Percentiles rank a stretch among this genome's conserved stretches.
Evolutionary conservation across 2,797 vertebrate species (phyloP).

Genomic region (Leptodactylus fallax): DNA sequence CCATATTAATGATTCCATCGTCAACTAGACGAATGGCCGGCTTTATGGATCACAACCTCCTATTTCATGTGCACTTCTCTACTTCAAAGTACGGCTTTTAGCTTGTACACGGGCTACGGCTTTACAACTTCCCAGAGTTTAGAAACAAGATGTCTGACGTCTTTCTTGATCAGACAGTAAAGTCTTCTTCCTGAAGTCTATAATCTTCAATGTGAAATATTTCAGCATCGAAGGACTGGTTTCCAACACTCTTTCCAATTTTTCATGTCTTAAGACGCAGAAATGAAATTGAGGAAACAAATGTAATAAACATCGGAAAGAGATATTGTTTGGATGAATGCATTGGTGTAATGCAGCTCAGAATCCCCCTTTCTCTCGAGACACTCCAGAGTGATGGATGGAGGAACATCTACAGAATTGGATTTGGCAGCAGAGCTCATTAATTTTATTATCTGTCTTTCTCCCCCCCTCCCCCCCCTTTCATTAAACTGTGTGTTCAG

Average conservation of each 20-base stretch:
- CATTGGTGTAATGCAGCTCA: neutral
- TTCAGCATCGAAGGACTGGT: neutral
- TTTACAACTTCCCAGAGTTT: no score
- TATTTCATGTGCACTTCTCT: no score
- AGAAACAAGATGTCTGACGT: no score
- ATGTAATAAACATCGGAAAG: constrained; percentile 30
- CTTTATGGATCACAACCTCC: no score
- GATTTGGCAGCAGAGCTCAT: constrained; percentile 52
- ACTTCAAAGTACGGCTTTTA: no score
- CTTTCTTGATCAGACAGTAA: no score
- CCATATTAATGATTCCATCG: no score
- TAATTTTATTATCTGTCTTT: constrained; percentile 57
- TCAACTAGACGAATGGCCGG: no score
- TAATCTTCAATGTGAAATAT: neutral
- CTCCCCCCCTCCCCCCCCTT: neutral
- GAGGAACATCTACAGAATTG: constrained; percentile 35
- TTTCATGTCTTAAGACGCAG: neutral
- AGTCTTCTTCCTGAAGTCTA: neutral
- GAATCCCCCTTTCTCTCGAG: neutral
- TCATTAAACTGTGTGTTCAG: constrained; percentile 41
- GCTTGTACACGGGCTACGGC: no score
- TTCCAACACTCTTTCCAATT: neutral
- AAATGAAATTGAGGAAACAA: constrained; percentile 15
- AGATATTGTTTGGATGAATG: constrained; percentile 26
- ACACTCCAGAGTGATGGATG: constrained; percentile 41